phyloP scores from a whole-genome alignment of 1,140 invertebrate genomes.

The Drosophila paulistorum region DNA sequence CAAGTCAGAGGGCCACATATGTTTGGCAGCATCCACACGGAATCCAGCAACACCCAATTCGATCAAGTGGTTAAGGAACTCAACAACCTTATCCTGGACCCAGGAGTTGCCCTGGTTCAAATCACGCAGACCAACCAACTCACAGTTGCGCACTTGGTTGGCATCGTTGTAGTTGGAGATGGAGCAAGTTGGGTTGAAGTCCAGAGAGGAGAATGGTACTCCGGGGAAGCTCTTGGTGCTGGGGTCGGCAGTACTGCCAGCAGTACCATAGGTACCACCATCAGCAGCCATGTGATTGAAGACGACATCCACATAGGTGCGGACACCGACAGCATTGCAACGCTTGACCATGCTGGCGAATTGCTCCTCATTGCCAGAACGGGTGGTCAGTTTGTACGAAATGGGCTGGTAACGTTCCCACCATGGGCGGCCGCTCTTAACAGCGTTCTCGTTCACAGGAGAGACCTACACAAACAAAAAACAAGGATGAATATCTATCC shows the following conservation, averaged over 20 bases:
- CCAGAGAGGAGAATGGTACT: slow-evolving; percentile 85
- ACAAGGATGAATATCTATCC: background rate
- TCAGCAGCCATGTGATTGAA: slow-evolving; percentile 90
- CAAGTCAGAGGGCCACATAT: slow-evolving; percentile 90
- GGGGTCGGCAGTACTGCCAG: slow-evolving; percentile 85
- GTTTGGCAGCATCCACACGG: slow-evolving; percentile 88
- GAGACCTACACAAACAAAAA: slow-evolving; percentile 51
- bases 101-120: slow-evolving; percentile 86
- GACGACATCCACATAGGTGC: slow-evolving; percentile 93
- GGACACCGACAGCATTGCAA: slow-evolving; percentile 89
- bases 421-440: slow-evolving; percentile 86
- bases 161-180: slow-evolving; percentile 86
- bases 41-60: slow-evolving; percentile 92
- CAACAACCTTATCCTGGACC: slow-evolving; percentile 87
- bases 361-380: slow-evolving; percentile 89
- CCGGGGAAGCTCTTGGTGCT: slow-evolving; percentile 84
- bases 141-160: slow-evolving; percentile 88
- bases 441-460: slow-evolving; percentile 72
- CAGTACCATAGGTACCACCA: slow-evolving; percentile 84
- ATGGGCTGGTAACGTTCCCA: slow-evolving; percentile 95
- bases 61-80: slow-evolving; percentile 88
- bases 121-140: slow-evolving; percentile 88
- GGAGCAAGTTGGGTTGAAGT: slow-evolving; percentile 85
- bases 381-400: slow-evolving; percentile 90
- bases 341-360: slow-evolving; percentile 89